Percentiles rank a stretch among this genome's conserved stretches.
Conservation (phyloP, 1,140 invertebrate genomes). For the Drepana arcuata region DNA sequence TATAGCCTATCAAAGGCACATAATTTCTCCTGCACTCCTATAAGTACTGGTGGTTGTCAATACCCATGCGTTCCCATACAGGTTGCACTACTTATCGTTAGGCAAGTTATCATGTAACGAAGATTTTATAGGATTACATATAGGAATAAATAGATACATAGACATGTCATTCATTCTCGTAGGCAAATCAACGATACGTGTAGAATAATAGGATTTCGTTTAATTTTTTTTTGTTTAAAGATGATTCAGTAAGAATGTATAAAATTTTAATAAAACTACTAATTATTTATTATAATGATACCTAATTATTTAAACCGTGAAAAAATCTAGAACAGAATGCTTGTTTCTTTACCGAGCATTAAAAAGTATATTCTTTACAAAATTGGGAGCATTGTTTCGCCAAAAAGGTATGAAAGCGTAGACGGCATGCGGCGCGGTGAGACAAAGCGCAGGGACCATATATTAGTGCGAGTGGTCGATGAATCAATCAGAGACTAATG, state of each 20-base stretch:
- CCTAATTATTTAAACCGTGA: constrained; percentile 4
- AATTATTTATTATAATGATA: background rate
- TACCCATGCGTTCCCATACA: too few species aligned
- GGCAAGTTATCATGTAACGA: background rate
- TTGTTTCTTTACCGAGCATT: constrained; percentile 4
- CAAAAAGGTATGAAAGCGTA: constrained; percentile 17
- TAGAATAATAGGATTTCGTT: background rate
- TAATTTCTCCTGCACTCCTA: too few species aligned
- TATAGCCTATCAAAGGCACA: too few species aligned
- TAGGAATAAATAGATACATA: background rate
- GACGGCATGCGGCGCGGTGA: constrained; percentile 16
- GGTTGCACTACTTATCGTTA: background rate
- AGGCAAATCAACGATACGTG: too few species aligned
- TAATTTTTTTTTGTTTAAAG: too few species aligned
- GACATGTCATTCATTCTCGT: too few species aligned
- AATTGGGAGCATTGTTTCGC: constrained; percentile 34
- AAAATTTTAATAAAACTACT: background rate
- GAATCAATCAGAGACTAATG: constrained; percentile 61
- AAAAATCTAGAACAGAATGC: too few species aligned
- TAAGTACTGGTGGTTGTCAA: too few species aligned
- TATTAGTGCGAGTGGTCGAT: constrained; percentile 49
- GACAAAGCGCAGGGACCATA: constrained; percentile 41
- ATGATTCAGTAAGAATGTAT: too few species aligned
- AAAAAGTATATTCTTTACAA: constrained; percentile 20
- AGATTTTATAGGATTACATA: background rate